phyloP scores from a whole-genome alignment of 1,140 invertebrate genomes.

The Tetramorium alpestre region DNA sequence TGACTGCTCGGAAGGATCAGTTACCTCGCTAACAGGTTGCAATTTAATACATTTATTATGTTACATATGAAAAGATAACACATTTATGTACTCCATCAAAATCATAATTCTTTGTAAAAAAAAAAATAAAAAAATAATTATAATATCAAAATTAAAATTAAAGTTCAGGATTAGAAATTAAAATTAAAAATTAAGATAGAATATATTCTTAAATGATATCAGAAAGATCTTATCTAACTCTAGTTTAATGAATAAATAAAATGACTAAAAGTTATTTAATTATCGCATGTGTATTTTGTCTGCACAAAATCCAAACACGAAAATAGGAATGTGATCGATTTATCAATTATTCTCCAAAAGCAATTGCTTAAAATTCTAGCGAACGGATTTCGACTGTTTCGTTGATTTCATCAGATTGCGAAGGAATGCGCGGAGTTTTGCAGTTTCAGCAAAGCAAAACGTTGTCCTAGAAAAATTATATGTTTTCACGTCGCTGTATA shows the following conservation, averaged over 20 bases:
- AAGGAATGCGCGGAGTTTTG: constrained; percentile 18
- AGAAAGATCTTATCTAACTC: not conserved
- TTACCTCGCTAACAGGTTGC: not conserved
- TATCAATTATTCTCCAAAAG: not conserved
- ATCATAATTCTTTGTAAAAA: not conserved
- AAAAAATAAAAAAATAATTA: not conserved
- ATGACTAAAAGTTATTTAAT: not conserved
- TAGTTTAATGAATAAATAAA: not conserved
- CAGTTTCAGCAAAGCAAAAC: constrained; percentile 41
- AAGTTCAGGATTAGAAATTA: not conserved
- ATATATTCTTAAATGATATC: not conserved
- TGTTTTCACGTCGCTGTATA: constrained; percentile 7
- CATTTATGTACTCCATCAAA: not conserved
- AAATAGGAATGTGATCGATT: not conserved
- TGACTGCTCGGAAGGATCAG: not conserved
- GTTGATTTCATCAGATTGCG: not conserved
- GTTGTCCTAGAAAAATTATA: constrained; percentile 32
- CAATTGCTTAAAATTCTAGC: not conserved
- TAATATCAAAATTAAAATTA: not conserved
- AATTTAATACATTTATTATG: constrained; percentile 12
- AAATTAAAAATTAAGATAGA: not conserved
- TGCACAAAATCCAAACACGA: not conserved
- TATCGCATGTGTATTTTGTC: not conserved
- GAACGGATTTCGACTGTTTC: not conserved
- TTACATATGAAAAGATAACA: not conserved